Percentiles rank a stretch among this genome's conserved stretches.
phyloP scores from a whole-genome alignment of 2,113 vertebrate species.

The Silurus glanis region DNA sequence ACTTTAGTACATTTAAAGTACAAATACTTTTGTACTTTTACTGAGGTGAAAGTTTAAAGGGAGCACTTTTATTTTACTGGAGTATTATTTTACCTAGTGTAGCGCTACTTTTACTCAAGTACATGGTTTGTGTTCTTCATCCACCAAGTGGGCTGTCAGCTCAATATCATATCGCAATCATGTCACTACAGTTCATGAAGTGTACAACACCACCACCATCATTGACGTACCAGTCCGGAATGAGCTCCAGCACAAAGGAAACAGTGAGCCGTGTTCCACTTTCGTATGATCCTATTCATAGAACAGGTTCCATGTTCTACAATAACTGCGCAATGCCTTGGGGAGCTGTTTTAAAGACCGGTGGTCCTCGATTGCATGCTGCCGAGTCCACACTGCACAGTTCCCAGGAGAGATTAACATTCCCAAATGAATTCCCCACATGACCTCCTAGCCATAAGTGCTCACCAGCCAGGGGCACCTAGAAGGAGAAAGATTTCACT shows the following conservation, averaged over 20 bases:
- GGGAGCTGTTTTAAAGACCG: neutral
- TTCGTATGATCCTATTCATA: neutral
- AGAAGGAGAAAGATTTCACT: conserved; percentile 31
- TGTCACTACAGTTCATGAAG: neutral
- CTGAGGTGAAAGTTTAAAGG: too few relatives aligned
- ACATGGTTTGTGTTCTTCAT: too few relatives aligned
- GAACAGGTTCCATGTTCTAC: neutral
- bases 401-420: conserved; percentile 56
- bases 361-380: neutral
- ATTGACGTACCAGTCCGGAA: neutral
- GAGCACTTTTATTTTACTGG: too few relatives aligned
- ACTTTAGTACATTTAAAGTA: too few relatives aligned
- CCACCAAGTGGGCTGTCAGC: conserved; percentile 26
- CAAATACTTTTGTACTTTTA: too few relatives aligned
- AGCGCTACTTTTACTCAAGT: too few relatives aligned
- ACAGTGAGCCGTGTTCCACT: neutral
- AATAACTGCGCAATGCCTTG: neutral
- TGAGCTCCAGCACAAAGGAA: neutral
- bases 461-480: conserved; percentile 21
- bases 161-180: conserved; percentile 20
- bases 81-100: too few relatives aligned
- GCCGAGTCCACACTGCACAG: conserved; percentile 11
- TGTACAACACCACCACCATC: neutral
- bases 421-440: conserved; percentile 53
- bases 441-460: conserved; percentile 43